phyloP scores from a whole-genome alignment of 2,797 vertebrate species.

The Eulemur rubriventer region DNA sequence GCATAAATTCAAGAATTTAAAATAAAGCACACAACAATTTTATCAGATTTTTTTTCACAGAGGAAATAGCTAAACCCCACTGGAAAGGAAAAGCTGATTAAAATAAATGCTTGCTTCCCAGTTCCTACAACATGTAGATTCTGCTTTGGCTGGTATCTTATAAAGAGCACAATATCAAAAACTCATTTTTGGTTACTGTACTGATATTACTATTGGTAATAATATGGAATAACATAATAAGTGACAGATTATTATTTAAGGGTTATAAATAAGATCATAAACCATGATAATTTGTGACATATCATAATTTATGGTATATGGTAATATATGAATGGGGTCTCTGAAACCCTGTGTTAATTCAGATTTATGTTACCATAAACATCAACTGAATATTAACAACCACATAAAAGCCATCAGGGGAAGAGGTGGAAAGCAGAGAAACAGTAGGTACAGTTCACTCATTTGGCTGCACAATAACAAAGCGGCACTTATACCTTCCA shows the following conservation, averaged over 20 bases:
- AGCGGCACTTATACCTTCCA: not conserved
- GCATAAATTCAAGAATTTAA: constrained; percentile 21
- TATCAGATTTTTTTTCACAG: not conserved
- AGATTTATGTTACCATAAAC: constrained; percentile 41
- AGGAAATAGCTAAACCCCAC: not conserved
- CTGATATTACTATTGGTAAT: not conserved
- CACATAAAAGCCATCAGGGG: not conserved
- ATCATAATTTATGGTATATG: not conserved
- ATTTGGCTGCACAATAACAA: not conserved
- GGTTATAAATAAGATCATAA: not conserved
- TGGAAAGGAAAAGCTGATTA: constrained; percentile 16
- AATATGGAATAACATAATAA: not conserved
- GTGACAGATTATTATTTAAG: constrained; percentile 1
- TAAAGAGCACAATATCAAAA: constrained; percentile 25
- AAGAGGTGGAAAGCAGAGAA: not conserved
- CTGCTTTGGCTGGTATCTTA: not conserved
- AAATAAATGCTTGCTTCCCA: not conserved
- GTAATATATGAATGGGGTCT: not conserved
- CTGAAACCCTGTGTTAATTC: constrained; percentile 30
- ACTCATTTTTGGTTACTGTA: not conserved
- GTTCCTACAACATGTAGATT: not conserved
- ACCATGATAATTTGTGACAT: not conserved
- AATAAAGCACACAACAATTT: not conserved
- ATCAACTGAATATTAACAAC: not conserved
- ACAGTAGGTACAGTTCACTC: not conserved